phyloP scores from a whole-genome alignment of 2,113 vertebrate species.

The Clinocottus analis region DNA sequence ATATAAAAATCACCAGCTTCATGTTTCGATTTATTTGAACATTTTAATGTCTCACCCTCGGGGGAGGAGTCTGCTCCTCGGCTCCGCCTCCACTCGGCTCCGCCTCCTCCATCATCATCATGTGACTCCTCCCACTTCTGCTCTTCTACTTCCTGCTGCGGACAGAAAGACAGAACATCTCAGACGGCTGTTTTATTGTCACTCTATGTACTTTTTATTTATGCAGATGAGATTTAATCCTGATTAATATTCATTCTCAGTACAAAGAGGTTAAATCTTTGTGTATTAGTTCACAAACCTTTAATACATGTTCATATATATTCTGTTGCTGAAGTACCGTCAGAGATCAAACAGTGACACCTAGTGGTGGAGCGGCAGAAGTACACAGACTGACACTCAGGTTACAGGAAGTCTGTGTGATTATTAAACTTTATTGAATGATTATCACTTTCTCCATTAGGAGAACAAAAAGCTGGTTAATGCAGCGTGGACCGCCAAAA shows the following conservation, averaged over 20 bases:
- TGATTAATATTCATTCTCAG: not conserved
- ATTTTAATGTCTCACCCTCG: slow-evolving; percentile 24
- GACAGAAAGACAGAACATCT: not conserved
- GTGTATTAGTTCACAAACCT: not conserved
- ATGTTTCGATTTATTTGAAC: not conserved
- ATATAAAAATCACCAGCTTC: too few relatives aligned
- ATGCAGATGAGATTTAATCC: not conserved
- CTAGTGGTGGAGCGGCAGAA: slow-evolving; percentile 1
- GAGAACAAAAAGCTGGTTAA: not conserved
- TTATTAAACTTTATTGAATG: not conserved
- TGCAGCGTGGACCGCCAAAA: not conserved
- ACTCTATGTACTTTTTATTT: not conserved
- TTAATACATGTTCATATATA: not conserved
- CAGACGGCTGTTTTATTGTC: not conserved
- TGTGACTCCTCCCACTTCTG: slow-evolving; percentile 1
- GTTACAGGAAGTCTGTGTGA: not conserved
- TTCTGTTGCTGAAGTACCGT: not conserved
- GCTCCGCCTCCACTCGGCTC: slow-evolving; percentile 12
- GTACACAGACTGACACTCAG: not conserved
- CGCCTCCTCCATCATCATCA: slow-evolving; percentile 45
- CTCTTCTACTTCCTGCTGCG: not conserved
- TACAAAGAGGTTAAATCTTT: not conserved
- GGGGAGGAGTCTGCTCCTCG: slow-evolving; percentile 23
- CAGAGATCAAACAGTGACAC: not conserved
- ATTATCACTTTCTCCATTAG: not conserved